These are phyloP conservation scores for Heterodera carotae DNA, from an alignment of 1,140 invertebrate species.

Conservation along the genomic window DNA sequence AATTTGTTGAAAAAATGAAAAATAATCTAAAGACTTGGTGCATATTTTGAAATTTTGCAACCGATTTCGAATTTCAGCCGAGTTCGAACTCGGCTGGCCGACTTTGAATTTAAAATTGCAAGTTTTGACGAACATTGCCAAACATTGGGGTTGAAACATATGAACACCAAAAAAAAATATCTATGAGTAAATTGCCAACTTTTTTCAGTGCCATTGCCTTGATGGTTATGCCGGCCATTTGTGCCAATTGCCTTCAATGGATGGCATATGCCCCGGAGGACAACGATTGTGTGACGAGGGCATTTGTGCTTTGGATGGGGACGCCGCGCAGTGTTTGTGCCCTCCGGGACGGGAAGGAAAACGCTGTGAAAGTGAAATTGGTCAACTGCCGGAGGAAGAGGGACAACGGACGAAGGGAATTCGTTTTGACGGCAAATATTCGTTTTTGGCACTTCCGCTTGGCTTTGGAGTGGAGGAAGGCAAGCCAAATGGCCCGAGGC, in stretches of 20 bases:
- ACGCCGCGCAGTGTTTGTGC: conserved; percentile 15
- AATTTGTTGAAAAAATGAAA: not conserved
- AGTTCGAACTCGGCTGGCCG: too few species aligned
- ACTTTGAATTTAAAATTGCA: too few species aligned
- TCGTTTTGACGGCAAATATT: conserved; percentile 24
- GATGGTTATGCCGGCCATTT: conserved; percentile 10
- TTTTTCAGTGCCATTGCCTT: conserved; percentile 14
- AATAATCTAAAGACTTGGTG: too few species aligned
- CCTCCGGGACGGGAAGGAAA: conserved; percentile 21
- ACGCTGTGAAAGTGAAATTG: conserved; percentile 14
- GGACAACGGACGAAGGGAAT: conserved; percentile 11
- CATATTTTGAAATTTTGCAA: too few species aligned
- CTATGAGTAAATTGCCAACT: too few species aligned
- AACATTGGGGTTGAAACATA: too few species aligned
- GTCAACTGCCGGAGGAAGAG: not conserved
- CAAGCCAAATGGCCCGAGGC: not conserved
- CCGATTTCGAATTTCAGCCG: too few species aligned
- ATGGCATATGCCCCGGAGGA: conserved; percentile 13
- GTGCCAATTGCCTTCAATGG: conserved; percentile 15
- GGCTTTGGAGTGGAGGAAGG: conserved; percentile 2
- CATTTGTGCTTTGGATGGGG: not conserved
- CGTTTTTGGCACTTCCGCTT: conserved; percentile 20
- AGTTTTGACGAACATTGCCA: too few species aligned
- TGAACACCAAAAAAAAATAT: too few species aligned
- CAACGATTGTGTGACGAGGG: conserved; percentile 23